Evolutionary conservation across 2,888 invertebrate genomes (phyloP), one percentile per base, ranked within the genome.

Genomic region (Fissipunctia ypsillon): DNA sequence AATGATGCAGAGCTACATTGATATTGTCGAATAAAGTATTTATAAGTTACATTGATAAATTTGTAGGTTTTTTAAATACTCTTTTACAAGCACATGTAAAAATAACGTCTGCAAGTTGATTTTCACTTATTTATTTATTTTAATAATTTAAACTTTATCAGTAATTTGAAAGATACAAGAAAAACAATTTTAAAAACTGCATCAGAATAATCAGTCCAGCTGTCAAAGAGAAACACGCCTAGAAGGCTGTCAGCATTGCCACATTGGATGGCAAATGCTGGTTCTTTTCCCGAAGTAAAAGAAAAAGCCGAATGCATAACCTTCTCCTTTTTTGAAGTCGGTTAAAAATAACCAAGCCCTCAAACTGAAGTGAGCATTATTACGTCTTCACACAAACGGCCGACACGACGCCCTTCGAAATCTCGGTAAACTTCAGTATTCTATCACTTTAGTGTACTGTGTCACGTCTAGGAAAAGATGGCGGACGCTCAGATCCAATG

Each of bases 21-120:
- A 78, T 70, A 78, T 61, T 31, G 31, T 75, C 79, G 79, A 76
- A 78, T 76, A 61, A 41, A 41, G 19, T 75, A 78, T 41, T 70
- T 16, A 45, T 78, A 78, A 61, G 38, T 78, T 45, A 70, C 31
- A 31, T 38, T 52, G 38, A 54, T 38, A 0, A 43, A 50, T 57
- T 78, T 71, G 14, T 78, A 75, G 70, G 71, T 61, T 60, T 63
- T 45, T 25, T 7, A 41, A 74, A 69, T 75, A 75, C 45, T 75
- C 75, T 48, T 60, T 31, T 31, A 56, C 38, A 45, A 38, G 1
- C 38, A 68, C 45, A 56, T 70, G 35, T 48, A 69, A 48, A 14
- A 71, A 28, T 22, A 28, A 14, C 12, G 12, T 28, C 28, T 14
- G 16, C 4, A 31, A 3, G 0, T 4, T 1, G 22, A n/a, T 64